phyloP scores from a whole-genome alignment of 2,797 vertebrate genomes.

The Glyptemys insculpta region DNA sequence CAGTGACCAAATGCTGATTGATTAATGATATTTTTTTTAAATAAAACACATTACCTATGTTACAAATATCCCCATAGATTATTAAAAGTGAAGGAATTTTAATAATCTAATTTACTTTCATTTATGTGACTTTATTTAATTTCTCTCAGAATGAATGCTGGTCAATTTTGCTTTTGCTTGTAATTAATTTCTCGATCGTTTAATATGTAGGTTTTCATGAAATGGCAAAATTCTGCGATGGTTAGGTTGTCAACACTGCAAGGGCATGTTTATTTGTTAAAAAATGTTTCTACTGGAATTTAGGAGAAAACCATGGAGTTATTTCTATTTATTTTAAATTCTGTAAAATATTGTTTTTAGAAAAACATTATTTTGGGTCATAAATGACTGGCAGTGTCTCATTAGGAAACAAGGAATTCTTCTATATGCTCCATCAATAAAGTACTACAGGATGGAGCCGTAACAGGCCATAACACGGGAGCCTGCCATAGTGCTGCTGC shows the following conservation, averaged over 20 bases:
- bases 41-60: background rate
- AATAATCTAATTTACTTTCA: background rate
- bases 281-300: background rate
- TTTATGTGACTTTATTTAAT: background rate
- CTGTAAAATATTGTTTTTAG: background rate
- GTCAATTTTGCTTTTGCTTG: background rate
- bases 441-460: background rate
- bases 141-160: background rate
- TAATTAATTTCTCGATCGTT: background rate
- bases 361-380: background rate
- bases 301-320: background rate
- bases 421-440: background rate
- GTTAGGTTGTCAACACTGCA: background rate
- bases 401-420: background rate
- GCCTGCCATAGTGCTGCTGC: background rate
- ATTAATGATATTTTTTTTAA: background rate
- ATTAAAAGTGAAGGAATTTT: background rate
- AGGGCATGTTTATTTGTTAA: background rate
- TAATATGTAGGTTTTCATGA: background rate
- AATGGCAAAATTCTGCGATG: background rate
- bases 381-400: background rate
- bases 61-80: background rate
- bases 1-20: background rate
- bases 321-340: background rate
- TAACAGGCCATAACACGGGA: background rate